Percentiles rank a stretch among this genome's conserved stretches.
Evolutionary conservation across 2,797 vertebrate genomes (phyloP).

Genomic region (Coccyzus lansbergi): DNA sequence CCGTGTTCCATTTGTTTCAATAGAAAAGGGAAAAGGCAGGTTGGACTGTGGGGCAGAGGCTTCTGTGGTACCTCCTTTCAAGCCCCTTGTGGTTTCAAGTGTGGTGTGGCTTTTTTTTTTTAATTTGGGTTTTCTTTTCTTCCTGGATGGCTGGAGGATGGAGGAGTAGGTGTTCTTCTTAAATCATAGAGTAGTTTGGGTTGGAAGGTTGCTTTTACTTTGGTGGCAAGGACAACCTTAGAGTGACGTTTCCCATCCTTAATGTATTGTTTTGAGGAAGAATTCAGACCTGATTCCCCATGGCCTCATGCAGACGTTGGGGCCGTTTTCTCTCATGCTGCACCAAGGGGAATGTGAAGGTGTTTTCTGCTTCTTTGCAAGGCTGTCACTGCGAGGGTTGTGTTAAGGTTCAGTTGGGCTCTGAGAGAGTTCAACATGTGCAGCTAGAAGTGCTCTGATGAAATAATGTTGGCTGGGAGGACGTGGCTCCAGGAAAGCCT

Average conservation of each 20-base stretch:
- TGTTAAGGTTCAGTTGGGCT: not conserved
- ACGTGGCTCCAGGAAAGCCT: rapidly evolving
- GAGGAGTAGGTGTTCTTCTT: not conserved
- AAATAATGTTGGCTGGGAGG: not conserved
- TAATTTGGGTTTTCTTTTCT: no score
- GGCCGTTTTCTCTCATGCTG: rapidly evolving
- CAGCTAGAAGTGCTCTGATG: not conserved
- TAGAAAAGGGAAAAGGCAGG: rapidly evolving
- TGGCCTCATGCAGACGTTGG: not conserved
- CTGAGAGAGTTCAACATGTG: not conserved
- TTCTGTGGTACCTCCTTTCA: not conserved
- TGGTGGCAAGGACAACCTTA: not conserved
- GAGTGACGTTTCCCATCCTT: not conserved
- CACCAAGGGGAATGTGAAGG: not conserved
- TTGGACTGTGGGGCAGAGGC: not conserved
- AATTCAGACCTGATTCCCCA: not conserved
- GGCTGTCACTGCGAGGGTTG: not conserved
- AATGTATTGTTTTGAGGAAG: not conserved
- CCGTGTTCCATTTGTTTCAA: not conserved
- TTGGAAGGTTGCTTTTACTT: not conserved
- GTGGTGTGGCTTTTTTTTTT: no score
- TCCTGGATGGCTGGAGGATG: not conserved
- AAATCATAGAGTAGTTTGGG: not conserved
- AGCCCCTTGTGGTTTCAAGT: rapidly evolving
- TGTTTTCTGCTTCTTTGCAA: not conserved